These are phyloP conservation scores for Saimiri boliviensis DNA, from an alignment of 2,113 vertebrate species.

Conservation along the genomic window DNA sequence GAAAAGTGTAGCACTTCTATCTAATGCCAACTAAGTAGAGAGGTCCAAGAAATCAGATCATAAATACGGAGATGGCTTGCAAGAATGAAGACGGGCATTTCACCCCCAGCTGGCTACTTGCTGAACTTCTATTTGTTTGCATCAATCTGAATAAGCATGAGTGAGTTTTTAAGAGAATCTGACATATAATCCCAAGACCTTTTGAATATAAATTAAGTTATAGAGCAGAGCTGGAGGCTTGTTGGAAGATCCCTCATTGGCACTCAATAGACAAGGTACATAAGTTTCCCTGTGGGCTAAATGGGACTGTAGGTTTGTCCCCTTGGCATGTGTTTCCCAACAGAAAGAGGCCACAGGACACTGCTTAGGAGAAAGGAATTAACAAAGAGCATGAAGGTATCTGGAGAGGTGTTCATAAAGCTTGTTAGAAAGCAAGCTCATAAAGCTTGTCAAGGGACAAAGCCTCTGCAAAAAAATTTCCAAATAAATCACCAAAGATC, in stretches of 20 bases:
- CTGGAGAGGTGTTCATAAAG: neutral
- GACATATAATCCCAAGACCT: neutral
- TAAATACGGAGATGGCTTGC: neutral
- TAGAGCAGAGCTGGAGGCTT: fast-evolving
- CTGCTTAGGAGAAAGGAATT: neutral
- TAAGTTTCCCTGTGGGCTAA: neutral
- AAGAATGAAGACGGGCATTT: neutral
- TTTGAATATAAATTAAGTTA: neutral
- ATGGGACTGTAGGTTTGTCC: neutral
- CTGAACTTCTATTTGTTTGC: neutral
- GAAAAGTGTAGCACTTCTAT: neutral
- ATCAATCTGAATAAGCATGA: neutral
- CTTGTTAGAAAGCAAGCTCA: neutral
- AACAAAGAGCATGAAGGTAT: neutral
- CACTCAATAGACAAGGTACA: neutral
- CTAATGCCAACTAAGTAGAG: neutral
- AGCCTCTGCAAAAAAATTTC: neutral
- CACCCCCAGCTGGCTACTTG: neutral
- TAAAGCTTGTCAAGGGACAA: too few species aligned
- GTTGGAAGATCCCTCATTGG: neutral
- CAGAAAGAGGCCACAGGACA: neutral
- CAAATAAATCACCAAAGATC: neutral
- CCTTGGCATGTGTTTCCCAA: neutral
- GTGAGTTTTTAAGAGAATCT: neutral
- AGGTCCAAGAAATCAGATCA: neutral